Percentiles rank a stretch among this genome's conserved stretches.
Evolutionary conservation across 2,888 invertebrate species (phyloP).

Genomic region (Drosophila planitibia): DNA sequence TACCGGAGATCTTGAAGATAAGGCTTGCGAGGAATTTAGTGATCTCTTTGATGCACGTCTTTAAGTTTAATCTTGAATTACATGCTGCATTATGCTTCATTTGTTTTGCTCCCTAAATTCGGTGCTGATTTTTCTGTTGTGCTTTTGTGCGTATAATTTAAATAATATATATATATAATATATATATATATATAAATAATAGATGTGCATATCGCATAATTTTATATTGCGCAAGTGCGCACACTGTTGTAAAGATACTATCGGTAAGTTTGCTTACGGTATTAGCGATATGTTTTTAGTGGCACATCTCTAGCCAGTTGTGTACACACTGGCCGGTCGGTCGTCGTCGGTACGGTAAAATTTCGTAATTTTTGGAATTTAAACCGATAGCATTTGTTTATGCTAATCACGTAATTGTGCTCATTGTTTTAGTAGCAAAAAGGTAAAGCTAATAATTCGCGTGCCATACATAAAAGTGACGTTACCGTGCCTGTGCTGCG

Average conservation of each 20-base stretch:
- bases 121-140: too few relatives aligned
- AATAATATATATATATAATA: neutral
- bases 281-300: neutral
- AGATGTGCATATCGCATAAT: neutral
- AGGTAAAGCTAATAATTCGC: slow-evolving; percentile 42
- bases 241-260: slow-evolving; percentile 6
- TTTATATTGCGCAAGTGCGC: neutral
- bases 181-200: neutral
- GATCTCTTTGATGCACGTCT: too few relatives aligned
- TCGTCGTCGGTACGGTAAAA: slow-evolving; percentile 54
- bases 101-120: too few relatives aligned
- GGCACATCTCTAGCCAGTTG: slow-evolving; percentile 20
- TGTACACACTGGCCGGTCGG: slow-evolving; percentile 59
- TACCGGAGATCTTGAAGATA: too few relatives aligned
- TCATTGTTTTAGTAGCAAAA: slow-evolving; percentile 52
- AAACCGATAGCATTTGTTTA: slow-evolving; percentile 45
- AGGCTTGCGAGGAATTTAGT: too few relatives aligned
- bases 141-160: too few relatives aligned
- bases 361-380: slow-evolving; percentile 48
- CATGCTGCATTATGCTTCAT: too few relatives aligned
- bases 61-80: too few relatives aligned
- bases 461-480: neutral
- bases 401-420: slow-evolving; percentile 36
- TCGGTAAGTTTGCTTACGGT: slow-evolving; percentile 3
- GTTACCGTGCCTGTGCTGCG: neutral